Conservation (phyloP, 2,888 invertebrate species). For the Ormia ochracea region DNA sequence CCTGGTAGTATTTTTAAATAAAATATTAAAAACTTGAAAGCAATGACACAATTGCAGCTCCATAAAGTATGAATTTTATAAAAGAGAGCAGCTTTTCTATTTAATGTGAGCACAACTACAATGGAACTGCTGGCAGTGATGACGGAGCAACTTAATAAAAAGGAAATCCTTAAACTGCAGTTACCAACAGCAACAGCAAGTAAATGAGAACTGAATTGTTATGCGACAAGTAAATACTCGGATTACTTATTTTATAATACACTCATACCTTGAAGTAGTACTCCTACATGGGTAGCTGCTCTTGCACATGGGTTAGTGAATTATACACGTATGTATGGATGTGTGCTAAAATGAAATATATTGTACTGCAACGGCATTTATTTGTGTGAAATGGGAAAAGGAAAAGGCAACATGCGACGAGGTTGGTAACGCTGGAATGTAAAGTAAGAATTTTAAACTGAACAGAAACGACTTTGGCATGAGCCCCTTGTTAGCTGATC, state of each 20-base stretch:
- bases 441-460: too few relatives aligned
- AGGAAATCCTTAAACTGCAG: constrained; percentile 14
- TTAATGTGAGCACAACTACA: neutral
- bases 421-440: too few relatives aligned
- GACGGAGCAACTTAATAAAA: constrained; percentile 23
- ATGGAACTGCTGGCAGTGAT: constrained; percentile 15
- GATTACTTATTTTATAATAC: constrained; percentile 18
- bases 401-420: too few relatives aligned
- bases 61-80: neutral
- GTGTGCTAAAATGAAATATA: too few relatives aligned
- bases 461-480: too few relatives aligned
- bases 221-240: neutral
- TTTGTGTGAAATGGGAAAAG: too few relatives aligned
- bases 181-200: neutral
- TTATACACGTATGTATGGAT: too few relatives aligned
- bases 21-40: neutral
- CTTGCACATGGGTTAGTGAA: neutral
- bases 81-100: neutral
- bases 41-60: neutral
- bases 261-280: neutral
- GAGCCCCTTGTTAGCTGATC: too few relatives aligned
- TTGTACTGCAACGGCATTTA: too few relatives aligned
- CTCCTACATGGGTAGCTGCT: too few relatives aligned
- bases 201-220: neutral
- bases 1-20: neutral